Conservation (phyloP, 2,888 invertebrate species). For the Scaptomyza polygonia region DNA sequence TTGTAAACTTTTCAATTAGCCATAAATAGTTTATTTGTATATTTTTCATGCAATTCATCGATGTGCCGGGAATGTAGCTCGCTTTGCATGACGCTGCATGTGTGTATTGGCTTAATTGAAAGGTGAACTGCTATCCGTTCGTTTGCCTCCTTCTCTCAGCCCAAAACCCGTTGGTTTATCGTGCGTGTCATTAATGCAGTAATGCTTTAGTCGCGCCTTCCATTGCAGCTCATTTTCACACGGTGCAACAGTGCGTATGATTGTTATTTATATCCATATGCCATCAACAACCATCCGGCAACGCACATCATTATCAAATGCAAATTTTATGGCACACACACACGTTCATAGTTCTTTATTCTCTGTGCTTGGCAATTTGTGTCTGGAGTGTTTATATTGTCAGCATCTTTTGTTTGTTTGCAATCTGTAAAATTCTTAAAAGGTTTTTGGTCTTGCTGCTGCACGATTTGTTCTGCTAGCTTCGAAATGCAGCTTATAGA, state of each 20-base stretch:
- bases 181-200: constrained; percentile 66
- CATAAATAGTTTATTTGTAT: constrained; percentile 80
- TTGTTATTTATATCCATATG: constrained; percentile 75
- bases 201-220: constrained; percentile 53
- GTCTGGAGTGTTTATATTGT: constrained; percentile 9
- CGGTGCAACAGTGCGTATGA: constrained; percentile 75
- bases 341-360: constrained; percentile 2
- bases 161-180: constrained; percentile 8
- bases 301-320: constrained; percentile 76
- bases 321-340: constrained; percentile 60
- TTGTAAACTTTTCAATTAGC: constrained; percentile 82
- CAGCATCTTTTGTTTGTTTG: constrained; percentile 1
- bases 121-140: constrained; percentile 18
- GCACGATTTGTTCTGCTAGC: background rate
- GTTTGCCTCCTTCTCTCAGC: background rate
- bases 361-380: constrained; percentile 26
- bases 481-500: background rate
- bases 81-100: constrained; percentile 53
- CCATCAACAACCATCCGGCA: constrained; percentile 55
- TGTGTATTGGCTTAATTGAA: constrained; percentile 60
- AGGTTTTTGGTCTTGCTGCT: background rate
- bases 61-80: constrained; percentile 14
- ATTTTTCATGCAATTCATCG: constrained; percentile 72
- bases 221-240: constrained; percentile 64
- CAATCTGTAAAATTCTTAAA: constrained; percentile 4